phyloP scores from a whole-genome alignment of 1,140 invertebrate species.

The Drosophila navojoa region DNA sequence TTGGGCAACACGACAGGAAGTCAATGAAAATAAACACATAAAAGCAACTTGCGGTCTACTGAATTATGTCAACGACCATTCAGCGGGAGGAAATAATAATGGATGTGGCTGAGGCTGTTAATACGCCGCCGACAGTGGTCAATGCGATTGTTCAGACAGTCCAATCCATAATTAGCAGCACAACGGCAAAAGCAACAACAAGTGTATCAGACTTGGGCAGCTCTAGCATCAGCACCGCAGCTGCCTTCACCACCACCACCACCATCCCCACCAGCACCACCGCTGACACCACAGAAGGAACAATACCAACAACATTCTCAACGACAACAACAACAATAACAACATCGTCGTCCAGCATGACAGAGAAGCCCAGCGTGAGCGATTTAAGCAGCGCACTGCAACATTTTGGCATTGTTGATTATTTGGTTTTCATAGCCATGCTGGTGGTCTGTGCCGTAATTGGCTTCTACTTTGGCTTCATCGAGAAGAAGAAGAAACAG shows the following conservation, averaged over 20 bases:
- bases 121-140: conserved; percentile 34
- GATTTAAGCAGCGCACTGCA: conserved; percentile 85
- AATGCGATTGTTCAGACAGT: conserved; percentile 66
- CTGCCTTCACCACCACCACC: conserved; percentile 4
- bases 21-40: conserved; percentile 77
- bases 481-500: conserved; percentile 85
- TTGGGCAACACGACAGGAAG: conserved; percentile 65
- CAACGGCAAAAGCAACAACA: conserved; percentile 51
- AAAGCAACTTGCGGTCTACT: conserved; percentile 71
- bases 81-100: conserved; percentile 36
- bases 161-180: conserved; percentile 72
- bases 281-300: conserved; percentile 21
- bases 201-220: conserved; percentile 22
- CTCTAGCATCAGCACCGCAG: background rate
- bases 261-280: background rate
- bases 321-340: conserved; percentile 18
- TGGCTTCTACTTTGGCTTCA: conserved; percentile 89
- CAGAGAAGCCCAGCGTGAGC: conserved; percentile 79
- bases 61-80: conserved; percentile 65
- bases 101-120: conserved; percentile 19
- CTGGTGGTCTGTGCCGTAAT: conserved; percentile 88
- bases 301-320: conserved; percentile 4
- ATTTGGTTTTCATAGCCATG: conserved; percentile 89
- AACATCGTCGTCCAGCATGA: conserved; percentile 10
- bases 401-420: conserved; percentile 88